A percentile compares a stretch with the other conserved stretches of the same genome.
Evolutionary conservation across 2,888 invertebrate genomes (phyloP).

Genomic region (Creontiades dilutus): DNA sequence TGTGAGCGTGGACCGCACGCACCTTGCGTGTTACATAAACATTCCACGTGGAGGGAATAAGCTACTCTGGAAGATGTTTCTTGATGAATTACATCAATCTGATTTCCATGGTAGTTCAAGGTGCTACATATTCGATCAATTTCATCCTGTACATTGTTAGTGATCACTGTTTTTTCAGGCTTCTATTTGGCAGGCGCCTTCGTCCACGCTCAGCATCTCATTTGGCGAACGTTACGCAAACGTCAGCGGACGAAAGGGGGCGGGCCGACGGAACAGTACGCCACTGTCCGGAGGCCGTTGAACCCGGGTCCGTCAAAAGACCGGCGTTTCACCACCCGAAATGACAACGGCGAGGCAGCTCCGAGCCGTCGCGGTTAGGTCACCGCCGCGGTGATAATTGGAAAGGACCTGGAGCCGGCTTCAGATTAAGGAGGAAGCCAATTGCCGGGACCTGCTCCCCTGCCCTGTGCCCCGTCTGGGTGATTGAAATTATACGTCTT

Average conservation of each 20-base stretch:
- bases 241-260: not conserved
- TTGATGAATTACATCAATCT: too few relatives aligned
- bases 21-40: too few relatives aligned
- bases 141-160: too few relatives aligned
- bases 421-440: slow-evolving; percentile 50
- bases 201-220: not conserved
- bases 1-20: too few relatives aligned
- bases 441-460: slow-evolving; percentile 6
- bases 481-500: slow-evolving; percentile 53
- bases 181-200: not conserved
- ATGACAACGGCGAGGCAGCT: slow-evolving; percentile 22
- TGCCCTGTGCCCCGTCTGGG: not conserved
- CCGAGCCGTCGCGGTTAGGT: slow-evolving; percentile 23
- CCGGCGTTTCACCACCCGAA: slow-evolving; percentile 4
- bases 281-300: slow-evolving; percentile 43
- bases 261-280: slow-evolving; percentile 35
- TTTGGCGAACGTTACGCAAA: not conserved
- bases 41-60: too few relatives aligned
- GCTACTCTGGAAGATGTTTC: too few relatives aligned
- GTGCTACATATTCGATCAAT: too few relatives aligned
- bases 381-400: slow-evolving; percentile 45
- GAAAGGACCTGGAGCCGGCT: slow-evolving; percentile 50
- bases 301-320: slow-evolving; percentile 15
- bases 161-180: too few relatives aligned
- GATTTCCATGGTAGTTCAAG: too few relatives aligned